Evolutionary conservation across 2,797 vertebrate genomes (phyloP).

Genomic region (Microctenopoma lineatum): DNA sequence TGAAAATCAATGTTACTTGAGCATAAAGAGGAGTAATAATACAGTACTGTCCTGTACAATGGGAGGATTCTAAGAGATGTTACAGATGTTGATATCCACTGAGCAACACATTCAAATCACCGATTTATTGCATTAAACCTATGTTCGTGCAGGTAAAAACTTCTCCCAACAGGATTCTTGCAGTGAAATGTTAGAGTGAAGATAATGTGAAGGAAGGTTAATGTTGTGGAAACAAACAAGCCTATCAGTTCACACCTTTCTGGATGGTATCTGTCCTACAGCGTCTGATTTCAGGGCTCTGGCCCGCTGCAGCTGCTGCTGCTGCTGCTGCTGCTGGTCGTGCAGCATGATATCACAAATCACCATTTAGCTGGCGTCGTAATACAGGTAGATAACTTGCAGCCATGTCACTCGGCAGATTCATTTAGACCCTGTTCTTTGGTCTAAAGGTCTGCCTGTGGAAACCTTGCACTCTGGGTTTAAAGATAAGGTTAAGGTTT

Average conservation of each 20-base stretch:
- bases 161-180: slow-evolving; percentile 22
- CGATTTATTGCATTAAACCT: neutral
- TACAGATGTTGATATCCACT: neutral
- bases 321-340: neutral
- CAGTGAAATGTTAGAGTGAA: slow-evolving; percentile 30
- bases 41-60: neutral
- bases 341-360: slow-evolving; percentile 46
- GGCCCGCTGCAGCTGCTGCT: too few species aligned
- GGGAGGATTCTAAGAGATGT: neutral
- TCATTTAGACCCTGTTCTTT: too few species aligned
- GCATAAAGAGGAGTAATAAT: neutral
- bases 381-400: slow-evolving; percentile 37
- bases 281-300: neutral
- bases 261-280: slow-evolving; percentile 56
- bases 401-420: slow-evolving; percentile 21
- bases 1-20: slow-evolving; percentile 1
- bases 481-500: too few species aligned
- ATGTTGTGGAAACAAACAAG: slow-evolving; percentile 61
- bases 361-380: slow-evolving; percentile 35
- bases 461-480: too few species aligned
- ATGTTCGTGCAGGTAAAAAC: neutral
- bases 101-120: neutral
- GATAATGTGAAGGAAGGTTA: slow-evolving; percentile 25
- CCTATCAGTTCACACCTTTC: slow-evolving; percentile 19
- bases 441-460: too few species aligned